A percentile compares a stretch with the other conserved stretches of the same genome.
Conservation (phyloP, 2,113 vertebrate genomes). For the Forbesichthys papilliferus region DNA sequence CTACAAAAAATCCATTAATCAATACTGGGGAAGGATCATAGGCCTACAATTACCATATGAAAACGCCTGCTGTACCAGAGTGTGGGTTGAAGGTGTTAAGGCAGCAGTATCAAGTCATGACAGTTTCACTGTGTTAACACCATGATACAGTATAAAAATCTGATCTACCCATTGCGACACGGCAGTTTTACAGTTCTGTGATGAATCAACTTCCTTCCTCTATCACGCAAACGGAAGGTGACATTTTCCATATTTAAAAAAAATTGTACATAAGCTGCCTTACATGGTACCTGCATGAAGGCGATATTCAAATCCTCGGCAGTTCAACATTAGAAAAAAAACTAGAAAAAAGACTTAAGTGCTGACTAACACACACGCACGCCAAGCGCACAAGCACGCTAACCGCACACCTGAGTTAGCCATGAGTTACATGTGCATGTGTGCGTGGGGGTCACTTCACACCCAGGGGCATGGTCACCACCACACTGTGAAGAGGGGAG, state of each 20-base stretch:
- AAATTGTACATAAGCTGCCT: neutral
- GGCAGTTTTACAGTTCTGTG: neutral
- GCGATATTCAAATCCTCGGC: no score
- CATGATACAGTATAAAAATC: neutral
- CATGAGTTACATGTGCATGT: neutral
- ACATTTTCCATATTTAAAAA: no score
- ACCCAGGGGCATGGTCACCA: conserved; percentile 51
- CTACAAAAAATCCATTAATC: no score
- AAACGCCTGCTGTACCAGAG: no score
- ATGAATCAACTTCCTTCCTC: conserved; percentile 61
- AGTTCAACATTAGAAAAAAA: no score
- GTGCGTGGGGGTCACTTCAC: conserved; percentile 40
- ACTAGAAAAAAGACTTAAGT: no score
- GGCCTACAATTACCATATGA: no score
- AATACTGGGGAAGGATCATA: no score
- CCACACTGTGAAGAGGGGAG: conserved; percentile 34
- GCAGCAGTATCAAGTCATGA: conserved; percentile 5
- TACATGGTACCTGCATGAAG: no score
- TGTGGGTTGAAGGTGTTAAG: conserved; percentile 8
- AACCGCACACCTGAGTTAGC: neutral
- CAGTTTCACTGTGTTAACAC: neutral
- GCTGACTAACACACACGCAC: no score
- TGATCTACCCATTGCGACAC: neutral
- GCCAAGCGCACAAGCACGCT: no score
- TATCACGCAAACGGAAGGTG: neutral